Conservation (phyloP, 2,113 vertebrate species). For the Phocoena phocoena region DNA sequence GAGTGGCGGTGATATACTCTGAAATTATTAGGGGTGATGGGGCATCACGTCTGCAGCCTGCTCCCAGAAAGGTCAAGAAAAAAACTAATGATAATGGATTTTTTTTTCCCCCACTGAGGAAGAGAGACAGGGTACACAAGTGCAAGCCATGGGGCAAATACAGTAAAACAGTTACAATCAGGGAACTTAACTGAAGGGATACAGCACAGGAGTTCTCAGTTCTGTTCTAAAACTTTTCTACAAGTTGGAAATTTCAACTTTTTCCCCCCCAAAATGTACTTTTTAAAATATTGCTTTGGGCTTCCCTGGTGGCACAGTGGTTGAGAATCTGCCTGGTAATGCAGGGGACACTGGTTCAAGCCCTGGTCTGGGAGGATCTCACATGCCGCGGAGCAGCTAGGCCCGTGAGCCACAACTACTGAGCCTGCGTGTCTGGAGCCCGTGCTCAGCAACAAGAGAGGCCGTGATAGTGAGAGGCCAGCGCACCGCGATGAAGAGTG, state of each 20-base stretch:
- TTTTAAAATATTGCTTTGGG: neutral
- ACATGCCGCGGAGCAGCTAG: too few relatives aligned
- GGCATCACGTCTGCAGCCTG: neutral
- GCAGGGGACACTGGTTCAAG: too few relatives aligned
- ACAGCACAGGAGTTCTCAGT: neutral
- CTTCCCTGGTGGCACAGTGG: too few relatives aligned
- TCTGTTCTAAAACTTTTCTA: neutral
- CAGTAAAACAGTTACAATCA: neutral
- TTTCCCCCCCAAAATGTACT: neutral
- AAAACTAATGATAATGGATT: neutral
- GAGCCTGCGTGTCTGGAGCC: too few relatives aligned
- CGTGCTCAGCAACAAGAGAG: too few relatives aligned
- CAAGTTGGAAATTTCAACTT: neutral
- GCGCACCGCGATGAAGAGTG: too few relatives aligned
- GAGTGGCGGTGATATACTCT: neutral
- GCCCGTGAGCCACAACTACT: too few relatives aligned
- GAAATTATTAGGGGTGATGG: neutral
- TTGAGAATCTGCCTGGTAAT: too few relatives aligned
- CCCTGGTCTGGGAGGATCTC: too few relatives aligned
- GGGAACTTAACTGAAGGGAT: neutral
- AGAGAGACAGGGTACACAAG: neutral
- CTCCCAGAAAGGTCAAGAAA: neutral
- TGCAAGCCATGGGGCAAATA: neutral
- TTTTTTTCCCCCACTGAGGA: neutral
- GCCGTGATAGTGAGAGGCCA: too few relatives aligned